phyloP scores from a whole-genome alignment of 1,140 invertebrate species.

The Anoplophora glabripennis region DNA sequence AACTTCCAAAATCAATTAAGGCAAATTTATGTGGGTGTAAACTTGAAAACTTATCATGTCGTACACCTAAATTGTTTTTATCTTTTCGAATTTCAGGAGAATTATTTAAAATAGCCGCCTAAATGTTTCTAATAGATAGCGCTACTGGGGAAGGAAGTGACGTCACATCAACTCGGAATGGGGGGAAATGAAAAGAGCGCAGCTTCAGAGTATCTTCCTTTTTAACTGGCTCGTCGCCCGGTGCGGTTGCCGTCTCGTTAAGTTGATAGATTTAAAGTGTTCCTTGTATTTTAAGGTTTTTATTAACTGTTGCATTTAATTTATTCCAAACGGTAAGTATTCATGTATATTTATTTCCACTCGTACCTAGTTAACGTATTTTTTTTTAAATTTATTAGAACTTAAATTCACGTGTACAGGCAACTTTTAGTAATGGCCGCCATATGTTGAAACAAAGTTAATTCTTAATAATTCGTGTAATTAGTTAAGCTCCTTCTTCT shows the following conservation, averaged over 20 bases:
- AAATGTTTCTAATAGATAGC: too few relatives aligned
- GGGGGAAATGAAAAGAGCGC: constrained; percentile 31
- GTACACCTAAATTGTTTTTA: too few relatives aligned
- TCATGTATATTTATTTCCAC: constrained; percentile 12
- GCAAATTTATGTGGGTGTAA: too few relatives aligned
- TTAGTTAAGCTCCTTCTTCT: background rate
- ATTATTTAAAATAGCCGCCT: too few relatives aligned
- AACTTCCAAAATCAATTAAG: too few relatives aligned
- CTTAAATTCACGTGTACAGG: constrained; percentile 44
- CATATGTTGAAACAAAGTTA: constrained; percentile 42
- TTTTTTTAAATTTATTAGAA: constrained; percentile 23
- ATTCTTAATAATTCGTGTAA: background rate
- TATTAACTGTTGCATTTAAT: constrained; percentile 40
- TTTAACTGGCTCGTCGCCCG: constrained; percentile 43
- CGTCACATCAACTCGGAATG: too few relatives aligned
- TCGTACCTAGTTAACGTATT: constrained; percentile 7
- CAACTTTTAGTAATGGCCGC: constrained; percentile 40
- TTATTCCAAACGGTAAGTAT: constrained; percentile 44
- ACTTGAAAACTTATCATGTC: too few relatives aligned
- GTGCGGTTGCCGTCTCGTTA: constrained; percentile 43
- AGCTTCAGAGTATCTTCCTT: constrained; percentile 42
- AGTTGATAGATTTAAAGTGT: constrained; percentile 37
- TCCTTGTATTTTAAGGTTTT: constrained; percentile 35
- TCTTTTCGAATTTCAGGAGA: too few relatives aligned
- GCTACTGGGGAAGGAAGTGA: too few relatives aligned